Evolutionary conservation across 2,888 invertebrate species (phyloP), one percentile per base, ranked within the genome.

Genomic region (Eupithecia pulchellata): DNA sequence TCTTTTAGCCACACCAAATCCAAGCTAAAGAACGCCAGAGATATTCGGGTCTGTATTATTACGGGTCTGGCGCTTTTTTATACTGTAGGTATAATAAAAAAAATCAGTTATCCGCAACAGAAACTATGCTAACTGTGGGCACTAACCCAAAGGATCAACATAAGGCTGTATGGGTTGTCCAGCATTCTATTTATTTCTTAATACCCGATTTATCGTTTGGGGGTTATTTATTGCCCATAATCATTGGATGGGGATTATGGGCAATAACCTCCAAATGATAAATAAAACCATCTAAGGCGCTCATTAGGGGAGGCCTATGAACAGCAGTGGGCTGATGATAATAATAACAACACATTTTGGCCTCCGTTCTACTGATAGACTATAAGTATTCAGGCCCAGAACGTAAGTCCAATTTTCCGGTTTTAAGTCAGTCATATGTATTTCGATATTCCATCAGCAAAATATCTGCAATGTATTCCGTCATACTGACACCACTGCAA

Each of bases 401-500:
- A 36, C 36, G 4, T 36, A 14, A 14, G 36, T 36, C 1, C 47
- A 47, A 47, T 0, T 47, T 20, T 47, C 11, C 47, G 11, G 4
- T 8, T 20, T 47, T 25, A 3, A 13, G 1, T 25, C 14, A 39
- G 0, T 9, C 25, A 25, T 0, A 3, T 11, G 11, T 52, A 13
- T 25, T 47, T n/a, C 20, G 20, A 25, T 47, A 27, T 57, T 29
- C 6, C 14, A 57, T 29, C 57, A 27, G n/a, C 8, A 14, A 5
- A 29, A 17, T 57, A 3, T 17, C 29, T 29, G 25, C 29, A 17
- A 17, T 29, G 17, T 42, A 42, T 42, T 47, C 42, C 20, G 20
- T 47, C 42, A 47, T 47, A 47, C 20, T n/a, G 27, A 27, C 27
- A 57, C 57, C 11, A 57, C 57, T 17, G 57, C 57, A 57, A 29